A percentile compares a stretch with the other conserved stretches of the same genome.
Conservation (phyloP, 2,888 invertebrate genomes). For the Euclidia mi region DNA sequence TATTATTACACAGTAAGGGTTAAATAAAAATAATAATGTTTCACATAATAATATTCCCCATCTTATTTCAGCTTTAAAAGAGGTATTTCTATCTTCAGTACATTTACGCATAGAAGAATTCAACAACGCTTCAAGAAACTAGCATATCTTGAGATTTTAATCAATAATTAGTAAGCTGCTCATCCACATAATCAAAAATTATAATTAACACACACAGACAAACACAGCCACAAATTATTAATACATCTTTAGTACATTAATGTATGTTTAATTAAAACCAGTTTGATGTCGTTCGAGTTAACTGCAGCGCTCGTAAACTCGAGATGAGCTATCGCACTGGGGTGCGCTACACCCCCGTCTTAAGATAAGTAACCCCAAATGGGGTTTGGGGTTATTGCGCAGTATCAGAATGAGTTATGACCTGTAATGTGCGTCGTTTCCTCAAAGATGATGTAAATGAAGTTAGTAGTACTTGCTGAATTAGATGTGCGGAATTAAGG, state of each 20-base stretch:
- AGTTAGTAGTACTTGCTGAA: slow-evolving; percentile 15
- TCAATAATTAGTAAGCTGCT: too few relatives aligned
- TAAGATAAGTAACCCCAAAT: slow-evolving; percentile 59
- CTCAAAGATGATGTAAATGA: slow-evolving; percentile 29
- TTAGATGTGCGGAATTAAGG: slow-evolving; percentile 15
- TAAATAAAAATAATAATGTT: too few relatives aligned
- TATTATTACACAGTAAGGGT: too few relatives aligned
- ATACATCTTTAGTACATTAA: slow-evolving; percentile 13
- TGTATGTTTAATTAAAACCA: slow-evolving; percentile 57
- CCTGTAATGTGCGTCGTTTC: slow-evolving; percentile 35
- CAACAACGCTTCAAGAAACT: too few relatives aligned
- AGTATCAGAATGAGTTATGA: slow-evolving; percentile 55
- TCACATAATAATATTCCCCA: too few relatives aligned
- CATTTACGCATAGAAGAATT: too few relatives aligned
- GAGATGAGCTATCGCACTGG: slow-evolving; percentile 19
- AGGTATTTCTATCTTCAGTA: too few relatives aligned
- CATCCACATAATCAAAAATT: background rate
- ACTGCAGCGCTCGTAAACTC: slow-evolving; percentile 22
- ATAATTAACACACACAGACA: background rate
- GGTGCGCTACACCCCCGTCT: slow-evolving; percentile 48
- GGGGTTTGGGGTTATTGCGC: slow-evolving; percentile 53
- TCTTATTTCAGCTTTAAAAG: too few relatives aligned
- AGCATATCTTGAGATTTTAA: too few relatives aligned
- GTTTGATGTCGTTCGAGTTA: slow-evolving; percentile 42
- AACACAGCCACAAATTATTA: slow-evolving; percentile 7